Percentiles rank a stretch among this genome's conserved stretches.
Evolutionary conservation across 2,113 vertebrate species (phyloP).

Genomic region (Eonycteris spelaea): DNA sequence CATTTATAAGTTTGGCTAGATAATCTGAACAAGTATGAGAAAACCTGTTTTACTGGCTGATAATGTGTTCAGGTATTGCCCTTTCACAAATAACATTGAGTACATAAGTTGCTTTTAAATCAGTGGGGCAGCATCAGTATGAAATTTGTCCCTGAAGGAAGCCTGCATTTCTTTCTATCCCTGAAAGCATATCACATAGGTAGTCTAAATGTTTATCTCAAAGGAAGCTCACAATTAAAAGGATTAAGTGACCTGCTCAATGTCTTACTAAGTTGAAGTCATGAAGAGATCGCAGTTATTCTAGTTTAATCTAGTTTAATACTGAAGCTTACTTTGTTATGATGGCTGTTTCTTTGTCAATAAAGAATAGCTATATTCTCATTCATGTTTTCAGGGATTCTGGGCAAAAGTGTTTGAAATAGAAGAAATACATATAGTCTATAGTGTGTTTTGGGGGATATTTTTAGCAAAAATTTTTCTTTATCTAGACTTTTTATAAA

Average conservation of each 20-base stretch:
- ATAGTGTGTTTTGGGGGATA: not conserved
- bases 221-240: not conserved
- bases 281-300: not conserved
- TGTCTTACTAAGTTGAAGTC: not conserved
- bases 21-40: not conserved
- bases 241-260: not conserved
- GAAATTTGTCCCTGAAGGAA: not conserved
- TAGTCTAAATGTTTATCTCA: not conserved
- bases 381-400: not conserved
- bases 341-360: not conserved
- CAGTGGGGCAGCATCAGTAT: not conserved
- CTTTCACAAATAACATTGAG: not conserved
- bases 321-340: not conserved
- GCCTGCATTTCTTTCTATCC: not conserved
- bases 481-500: not conserved
- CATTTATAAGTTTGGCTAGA: not conserved
- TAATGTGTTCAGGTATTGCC: not conserved
- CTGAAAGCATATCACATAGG: not conserved
- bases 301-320: not conserved
- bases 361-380: not conserved
- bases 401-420: not conserved
- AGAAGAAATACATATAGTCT: not conserved
- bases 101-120: not conserved
- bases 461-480: not conserved
- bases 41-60: not conserved